Percentiles rank a stretch among this genome's conserved stretches.
These are phyloP conservation scores for Sesia apiformis DNA, from an alignment of 2,888 invertebrate species.

Conservation along the genomic window DNA sequence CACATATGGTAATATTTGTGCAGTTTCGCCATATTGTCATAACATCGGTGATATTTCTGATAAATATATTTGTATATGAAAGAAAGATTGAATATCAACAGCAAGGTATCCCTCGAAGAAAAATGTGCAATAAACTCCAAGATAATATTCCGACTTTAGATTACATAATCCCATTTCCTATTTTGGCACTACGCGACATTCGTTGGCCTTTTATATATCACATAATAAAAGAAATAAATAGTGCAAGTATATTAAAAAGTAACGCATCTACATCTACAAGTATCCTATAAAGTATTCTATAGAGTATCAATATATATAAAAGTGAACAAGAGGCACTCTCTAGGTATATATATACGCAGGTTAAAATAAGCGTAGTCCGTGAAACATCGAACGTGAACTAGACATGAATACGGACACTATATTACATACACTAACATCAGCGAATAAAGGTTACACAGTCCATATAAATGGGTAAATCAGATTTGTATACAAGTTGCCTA, in stretches of 20 bases:
- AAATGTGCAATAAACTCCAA: neutral
- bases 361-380: constrained; percentile 68
- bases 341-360: constrained; percentile 72
- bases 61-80: too few relatives aligned
- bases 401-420: constrained; percentile 36
- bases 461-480: constrained; percentile 19
- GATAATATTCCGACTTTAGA: neutral
- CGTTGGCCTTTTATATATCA: constrained; percentile 35
- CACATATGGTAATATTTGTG: too few relatives aligned
- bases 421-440: constrained; percentile 32
- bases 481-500: constrained; percentile 20
- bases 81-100: too few relatives aligned
- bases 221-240: constrained; percentile 30
- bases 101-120: neutral
- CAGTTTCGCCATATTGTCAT: too few relatives aligned
- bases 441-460: constrained; percentile 24
- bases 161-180: constrained; percentile 8
- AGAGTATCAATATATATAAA: constrained; percentile 74
- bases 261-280: constrained; percentile 37
- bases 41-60: too few relatives aligned
- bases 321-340: constrained; percentile 76
- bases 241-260: constrained; percentile 46
- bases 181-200: constrained; percentile 62
- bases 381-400: constrained; percentile 57
- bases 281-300: constrained; percentile 40